Evolutionary conservation across 1,140 invertebrate species (phyloP).

Genomic region (Triops longicaudatus): DNA sequence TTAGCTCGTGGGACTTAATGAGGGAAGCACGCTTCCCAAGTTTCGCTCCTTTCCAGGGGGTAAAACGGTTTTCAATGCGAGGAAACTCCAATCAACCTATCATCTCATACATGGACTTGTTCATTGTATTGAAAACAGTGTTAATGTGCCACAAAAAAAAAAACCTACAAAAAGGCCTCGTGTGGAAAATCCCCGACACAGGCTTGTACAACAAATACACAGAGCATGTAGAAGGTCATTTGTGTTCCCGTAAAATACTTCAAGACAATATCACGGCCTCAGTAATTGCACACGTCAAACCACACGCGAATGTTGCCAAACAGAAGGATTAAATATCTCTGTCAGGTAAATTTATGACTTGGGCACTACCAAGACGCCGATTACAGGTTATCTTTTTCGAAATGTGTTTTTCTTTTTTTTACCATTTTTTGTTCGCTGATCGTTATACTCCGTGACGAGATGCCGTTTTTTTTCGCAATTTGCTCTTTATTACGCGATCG

Average conservation of each 20-base stretch:
- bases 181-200: neutral
- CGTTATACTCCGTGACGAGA: neutral
- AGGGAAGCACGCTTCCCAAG: neutral
- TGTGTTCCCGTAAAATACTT: neutral
- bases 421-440: neutral
- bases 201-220: neutral
- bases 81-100: neutral
- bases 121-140: neutral
- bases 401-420: neutral
- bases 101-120: neutral
- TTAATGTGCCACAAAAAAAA: neutral
- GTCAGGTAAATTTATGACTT: neutral
- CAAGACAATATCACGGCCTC: neutral
- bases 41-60: neutral
- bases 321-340: slow-evolving; percentile 5
- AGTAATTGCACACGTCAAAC: slow-evolving; percentile 12
- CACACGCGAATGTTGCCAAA: slow-evolving; percentile 2
- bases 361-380: neutral
- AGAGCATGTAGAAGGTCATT: neutral
- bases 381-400: neutral
- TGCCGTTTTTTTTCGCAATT: neutral
- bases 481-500: neutral
- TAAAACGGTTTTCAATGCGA: neutral
- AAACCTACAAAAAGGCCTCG: neutral
- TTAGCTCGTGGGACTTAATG: slow-evolving; percentile 8